Evolutionary conservation across 2,797 vertebrate species (phyloP).

Genomic region (Liasis olivaceus): DNA sequence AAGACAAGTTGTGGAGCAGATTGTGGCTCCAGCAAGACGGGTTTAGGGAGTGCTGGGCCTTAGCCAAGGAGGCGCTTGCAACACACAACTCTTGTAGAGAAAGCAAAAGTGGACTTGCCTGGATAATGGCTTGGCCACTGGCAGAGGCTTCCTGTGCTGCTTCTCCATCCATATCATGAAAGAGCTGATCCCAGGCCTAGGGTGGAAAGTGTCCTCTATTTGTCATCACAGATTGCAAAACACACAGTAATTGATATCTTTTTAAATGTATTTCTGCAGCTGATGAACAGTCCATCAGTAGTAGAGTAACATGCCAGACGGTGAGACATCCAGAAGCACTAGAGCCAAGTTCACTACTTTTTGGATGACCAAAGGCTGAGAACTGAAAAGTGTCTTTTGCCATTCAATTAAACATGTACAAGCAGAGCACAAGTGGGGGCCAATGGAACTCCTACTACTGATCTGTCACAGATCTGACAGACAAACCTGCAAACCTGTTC

Average conservation of each 20-base stretch:
- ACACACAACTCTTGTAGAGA: neutral
- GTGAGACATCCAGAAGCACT: neutral
- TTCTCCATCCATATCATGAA: neutral
- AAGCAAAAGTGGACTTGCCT: neutral
- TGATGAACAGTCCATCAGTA: neutral
- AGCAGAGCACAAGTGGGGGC: neutral
- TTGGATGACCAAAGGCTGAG: neutral
- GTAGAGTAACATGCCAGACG: neutral
- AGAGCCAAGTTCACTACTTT: neutral
- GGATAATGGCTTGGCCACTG: neutral
- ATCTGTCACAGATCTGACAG: neutral
- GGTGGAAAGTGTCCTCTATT: neutral
- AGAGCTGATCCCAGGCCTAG: neutral
- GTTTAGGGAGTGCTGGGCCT: conserved; percentile 5
- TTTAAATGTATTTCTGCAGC: neutral
- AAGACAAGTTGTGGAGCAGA: conserved; percentile 48
- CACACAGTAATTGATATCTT: neutral
- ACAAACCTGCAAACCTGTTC: neutral
- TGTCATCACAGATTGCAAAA: neutral
- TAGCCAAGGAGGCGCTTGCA: neutral
- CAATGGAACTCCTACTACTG: neutral
- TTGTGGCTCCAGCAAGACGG: conserved; percentile 40
- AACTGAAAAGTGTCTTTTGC: neutral
- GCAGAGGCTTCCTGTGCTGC: neutral
- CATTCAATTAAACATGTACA: neutral